Conservation (phyloP, 1,140 invertebrate species). For the Caenorhabditis brenneri region DNA sequence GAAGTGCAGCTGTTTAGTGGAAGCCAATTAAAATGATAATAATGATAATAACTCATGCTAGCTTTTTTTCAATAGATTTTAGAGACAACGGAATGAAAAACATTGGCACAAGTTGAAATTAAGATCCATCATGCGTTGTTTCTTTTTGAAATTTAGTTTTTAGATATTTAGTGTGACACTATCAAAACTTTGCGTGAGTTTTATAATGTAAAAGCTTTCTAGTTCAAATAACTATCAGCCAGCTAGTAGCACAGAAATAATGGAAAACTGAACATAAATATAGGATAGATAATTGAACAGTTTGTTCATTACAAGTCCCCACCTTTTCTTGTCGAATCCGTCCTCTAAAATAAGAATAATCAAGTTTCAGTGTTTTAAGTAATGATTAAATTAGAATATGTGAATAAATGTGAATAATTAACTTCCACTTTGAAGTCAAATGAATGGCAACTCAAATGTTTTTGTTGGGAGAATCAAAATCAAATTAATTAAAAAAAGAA, state of each 20-base stretch:
- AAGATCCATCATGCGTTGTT: constrained; percentile 26
- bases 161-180: constrained; percentile 21
- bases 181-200: constrained; percentile 12
- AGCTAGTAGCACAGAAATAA: constrained; percentile 29
- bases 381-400: background rate
- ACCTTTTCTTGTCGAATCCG: constrained; percentile 39
- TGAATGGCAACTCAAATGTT: background rate
- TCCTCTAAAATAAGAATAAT: constrained; percentile 32
- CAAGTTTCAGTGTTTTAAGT: background rate
- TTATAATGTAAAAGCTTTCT: background rate
- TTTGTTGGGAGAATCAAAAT: too few species aligned
- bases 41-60: constrained; percentile 20
- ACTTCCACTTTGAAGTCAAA: background rate
- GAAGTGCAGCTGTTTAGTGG: constrained; percentile 11
- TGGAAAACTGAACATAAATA: constrained; percentile 41
- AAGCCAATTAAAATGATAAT: background rate
- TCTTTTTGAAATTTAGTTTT: background rate
- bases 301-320: background rate
- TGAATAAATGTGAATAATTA: background rate
- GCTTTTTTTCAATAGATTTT: background rate
- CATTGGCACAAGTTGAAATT: constrained; percentile 2
- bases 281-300: constrained; percentile 34
- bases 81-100: constrained; percentile 7
- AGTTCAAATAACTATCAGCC: constrained; percentile 11
- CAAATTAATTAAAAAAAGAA: background rate